A percentile compares a stretch with the other conserved stretches of the same genome.
These are phyloP conservation scores for Odontocerum albicorne DNA, from an alignment of 2,888 invertebrate genomes.

Conservation along the genomic window DNA sequence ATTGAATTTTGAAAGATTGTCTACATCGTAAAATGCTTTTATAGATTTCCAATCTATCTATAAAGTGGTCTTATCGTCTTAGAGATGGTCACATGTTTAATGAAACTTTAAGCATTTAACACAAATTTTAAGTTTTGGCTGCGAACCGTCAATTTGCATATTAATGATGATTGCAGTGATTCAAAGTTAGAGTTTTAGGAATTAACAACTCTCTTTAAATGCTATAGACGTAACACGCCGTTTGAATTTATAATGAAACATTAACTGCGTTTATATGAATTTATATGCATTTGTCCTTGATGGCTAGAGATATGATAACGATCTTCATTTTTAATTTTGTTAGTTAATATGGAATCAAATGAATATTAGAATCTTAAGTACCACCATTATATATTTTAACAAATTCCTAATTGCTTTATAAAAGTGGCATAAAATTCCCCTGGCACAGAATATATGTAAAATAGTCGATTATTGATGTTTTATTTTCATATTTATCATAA, in stretches of 20 bases:
- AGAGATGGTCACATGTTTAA: neutral
- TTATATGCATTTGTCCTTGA: constrained; percentile 1
- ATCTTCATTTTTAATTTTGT: constrained; percentile 2
- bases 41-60: constrained; percentile 1
- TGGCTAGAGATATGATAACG: constrained; percentile 2
- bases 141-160: constrained; percentile 22
- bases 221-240: constrained; percentile 4
- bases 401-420: constrained; percentile 5
- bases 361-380: neutral
- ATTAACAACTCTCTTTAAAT: constrained; percentile 8
- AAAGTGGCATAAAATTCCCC: neutral
- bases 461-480: neutral
- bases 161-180: constrained; percentile 15
- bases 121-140: constrained; percentile 10
- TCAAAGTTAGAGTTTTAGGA: neutral
- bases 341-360: too few species aligned
- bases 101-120: neutral
- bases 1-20: constrained; percentile 10
- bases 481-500: too few species aligned
- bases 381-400: constrained; percentile 3
- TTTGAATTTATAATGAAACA: constrained; percentile 2
- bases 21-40: constrained; percentile 10
- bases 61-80: too few species aligned
- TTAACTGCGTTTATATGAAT: neutral
- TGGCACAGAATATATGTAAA: neutral